Evolutionary conservation across 1,140 invertebrate genomes (phyloP).

Genomic region (Pectinophora gossypiella): DNA sequence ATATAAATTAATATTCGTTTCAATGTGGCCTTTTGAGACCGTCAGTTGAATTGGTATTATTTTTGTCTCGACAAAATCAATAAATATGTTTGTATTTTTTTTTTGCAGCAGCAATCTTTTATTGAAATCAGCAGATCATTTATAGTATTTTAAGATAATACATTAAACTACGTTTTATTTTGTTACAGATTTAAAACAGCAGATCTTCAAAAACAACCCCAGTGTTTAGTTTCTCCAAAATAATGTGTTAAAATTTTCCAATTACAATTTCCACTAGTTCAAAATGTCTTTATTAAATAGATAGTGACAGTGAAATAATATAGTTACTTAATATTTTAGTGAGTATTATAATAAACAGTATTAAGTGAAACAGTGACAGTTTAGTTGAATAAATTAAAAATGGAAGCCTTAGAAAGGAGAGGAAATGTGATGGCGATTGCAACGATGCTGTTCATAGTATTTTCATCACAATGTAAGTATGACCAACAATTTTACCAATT

Average conservation of each 20-base stretch:
- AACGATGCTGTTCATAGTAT: constrained; percentile 41
- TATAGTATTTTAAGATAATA: too few relatives aligned
- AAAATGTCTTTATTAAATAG: neutral
- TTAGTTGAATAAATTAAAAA: constrained; percentile 25
- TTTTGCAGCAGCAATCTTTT: too few relatives aligned
- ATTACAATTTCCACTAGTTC: too few relatives aligned
- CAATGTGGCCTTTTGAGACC: too few relatives aligned
- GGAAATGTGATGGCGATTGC: constrained; percentile 34
- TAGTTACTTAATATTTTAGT: constrained; percentile 1
- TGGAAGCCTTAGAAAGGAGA: constrained; percentile 62
- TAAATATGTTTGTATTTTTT: too few relatives aligned
- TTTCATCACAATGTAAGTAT: constrained; percentile 63
- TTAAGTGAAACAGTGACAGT: constrained; percentile 25
- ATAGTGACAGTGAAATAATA: constrained; percentile 5
- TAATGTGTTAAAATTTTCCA: neutral
- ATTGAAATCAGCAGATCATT: too few relatives aligned
- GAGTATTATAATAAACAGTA: neutral
- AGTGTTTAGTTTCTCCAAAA: too few relatives aligned
- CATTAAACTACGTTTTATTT: neutral
- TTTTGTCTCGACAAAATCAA: too few relatives aligned
- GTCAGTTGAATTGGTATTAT: too few relatives aligned
- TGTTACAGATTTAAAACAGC: constrained; percentile 12
- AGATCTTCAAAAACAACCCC: too few relatives aligned
- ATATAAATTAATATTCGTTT: too few relatives aligned
- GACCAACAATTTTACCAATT: too few relatives aligned